Percentiles rank a stretch among this genome's conserved stretches.
These are phyloP conservation scores for Rhagoletis zephyria DNA, from an alignment of 1,140 invertebrate species.

Conservation along the genomic window DNA sequence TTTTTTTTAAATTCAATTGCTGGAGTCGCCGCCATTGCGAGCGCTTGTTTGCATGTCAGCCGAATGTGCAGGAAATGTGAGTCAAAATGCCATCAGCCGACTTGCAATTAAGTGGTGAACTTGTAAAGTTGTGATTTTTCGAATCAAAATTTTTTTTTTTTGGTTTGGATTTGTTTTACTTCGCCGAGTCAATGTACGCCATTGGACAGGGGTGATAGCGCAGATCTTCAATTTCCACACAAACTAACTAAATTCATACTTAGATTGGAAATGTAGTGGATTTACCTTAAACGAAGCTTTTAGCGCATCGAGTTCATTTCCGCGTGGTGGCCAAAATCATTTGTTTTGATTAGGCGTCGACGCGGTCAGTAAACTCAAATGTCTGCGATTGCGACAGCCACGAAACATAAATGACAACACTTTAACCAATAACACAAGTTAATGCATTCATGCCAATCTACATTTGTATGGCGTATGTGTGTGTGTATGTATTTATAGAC, in stretches of 20 bases:
- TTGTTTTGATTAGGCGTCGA: conserved; percentile 10
- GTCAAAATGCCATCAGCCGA: not conserved
- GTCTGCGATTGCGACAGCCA: not conserved
- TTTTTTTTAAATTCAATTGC: not conserved
- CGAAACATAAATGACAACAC: conserved; percentile 5
- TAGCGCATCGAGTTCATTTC: not conserved
- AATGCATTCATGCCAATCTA: too few relatives aligned
- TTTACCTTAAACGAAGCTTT: not conserved
- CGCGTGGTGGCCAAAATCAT: not conserved
- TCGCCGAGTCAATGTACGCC: not conserved
- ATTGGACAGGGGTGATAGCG: not conserved
- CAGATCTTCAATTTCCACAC: not conserved
- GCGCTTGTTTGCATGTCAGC: not conserved
- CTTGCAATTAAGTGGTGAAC: not conserved
- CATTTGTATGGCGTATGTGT: not conserved
- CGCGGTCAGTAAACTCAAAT: conserved; percentile 42
- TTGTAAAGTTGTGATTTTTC: not conserved
- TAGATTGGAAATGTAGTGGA: not conserved
- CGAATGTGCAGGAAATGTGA: conserved; percentile 42
- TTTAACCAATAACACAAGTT: not conserved
- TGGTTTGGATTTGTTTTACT: not conserved
- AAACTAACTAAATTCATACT: too few relatives aligned
- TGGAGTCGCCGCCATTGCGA: not conserved
- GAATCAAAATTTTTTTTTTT: not conserved
- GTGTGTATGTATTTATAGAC: not conserved